phyloP scores from a whole-genome alignment of 2,113 vertebrate genomes.

The Paramisgurnus dabryanus region DNA sequence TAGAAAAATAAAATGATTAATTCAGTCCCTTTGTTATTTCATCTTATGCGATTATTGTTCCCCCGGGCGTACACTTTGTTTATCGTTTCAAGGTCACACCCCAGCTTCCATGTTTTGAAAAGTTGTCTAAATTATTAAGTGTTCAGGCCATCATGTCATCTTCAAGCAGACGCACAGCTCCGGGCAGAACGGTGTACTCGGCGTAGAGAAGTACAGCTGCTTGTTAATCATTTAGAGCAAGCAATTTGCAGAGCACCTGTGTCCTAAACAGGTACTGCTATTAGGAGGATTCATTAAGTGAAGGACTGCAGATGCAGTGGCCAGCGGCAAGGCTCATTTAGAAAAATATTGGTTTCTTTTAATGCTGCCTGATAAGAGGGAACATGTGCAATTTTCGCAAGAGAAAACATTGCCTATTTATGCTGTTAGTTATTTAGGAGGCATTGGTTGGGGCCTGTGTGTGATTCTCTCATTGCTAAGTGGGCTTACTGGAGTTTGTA shows the following conservation, averaged over 20 bases:
- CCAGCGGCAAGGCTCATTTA: slow-evolving; percentile 43
- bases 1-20: not conserved
- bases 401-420: slow-evolving; percentile 15
- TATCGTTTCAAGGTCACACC: slow-evolving; percentile 2
- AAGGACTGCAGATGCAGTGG: slow-evolving; percentile 40
- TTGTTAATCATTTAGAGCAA: slow-evolving; percentile 50
- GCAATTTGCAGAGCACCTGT: slow-evolving; percentile 47
- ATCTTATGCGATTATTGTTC: not conserved
- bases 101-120: slow-evolving; percentile 3
- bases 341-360: slow-evolving; percentile 56
- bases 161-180: not conserved
- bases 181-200: not conserved
- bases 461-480: slow-evolving; percentile 9
- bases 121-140: slow-evolving; percentile 35
- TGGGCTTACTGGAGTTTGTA: not conserved
- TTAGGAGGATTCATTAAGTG: slow-evolving; percentile 44
- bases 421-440: slow-evolving; percentile 39
- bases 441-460: not conserved
- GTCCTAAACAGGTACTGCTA: slow-evolving; percentile 38
- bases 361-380: slow-evolving; percentile 29
- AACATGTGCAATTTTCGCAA: slow-evolving; percentile 40
- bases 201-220: slow-evolving; percentile 5
- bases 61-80: not conserved
- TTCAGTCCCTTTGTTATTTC: not conserved
- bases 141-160: slow-evolving; percentile 17